Evolutionary conservation across 2,888 invertebrate genomes (phyloP).

Genomic region (Anagyrus pseudococci): DNA sequence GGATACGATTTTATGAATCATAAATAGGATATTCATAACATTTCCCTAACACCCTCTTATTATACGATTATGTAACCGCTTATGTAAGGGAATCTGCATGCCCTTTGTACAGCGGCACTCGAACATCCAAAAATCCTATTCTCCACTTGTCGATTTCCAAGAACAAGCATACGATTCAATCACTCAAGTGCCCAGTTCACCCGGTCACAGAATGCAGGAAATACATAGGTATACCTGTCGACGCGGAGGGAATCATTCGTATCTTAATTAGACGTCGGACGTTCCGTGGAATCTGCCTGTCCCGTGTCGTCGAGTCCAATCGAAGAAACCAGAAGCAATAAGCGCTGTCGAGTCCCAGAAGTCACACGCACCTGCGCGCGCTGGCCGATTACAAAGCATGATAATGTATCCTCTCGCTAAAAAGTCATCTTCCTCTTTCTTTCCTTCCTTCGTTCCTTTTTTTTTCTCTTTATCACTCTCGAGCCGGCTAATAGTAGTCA

Average conservation of each 20-base stretch:
- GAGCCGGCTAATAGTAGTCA: slow-evolving; percentile 47
- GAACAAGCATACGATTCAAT: no score
- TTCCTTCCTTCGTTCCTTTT: neutral
- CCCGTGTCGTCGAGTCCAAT: neutral
- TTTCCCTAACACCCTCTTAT: no score
- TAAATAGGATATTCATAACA: no score
- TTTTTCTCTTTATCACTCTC: no score
- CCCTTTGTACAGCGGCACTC: no score
- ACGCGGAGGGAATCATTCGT: neutral
- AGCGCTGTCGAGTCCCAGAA: neutral
- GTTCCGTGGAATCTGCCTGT: neutral
- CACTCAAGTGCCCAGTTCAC: no score
- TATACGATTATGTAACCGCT: no score
- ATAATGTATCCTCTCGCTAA: slow-evolving; percentile 38
- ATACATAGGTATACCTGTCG: no score
- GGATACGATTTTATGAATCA: neutral
- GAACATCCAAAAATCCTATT: no score
- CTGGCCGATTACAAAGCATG: slow-evolving; percentile 39
- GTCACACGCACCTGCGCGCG: neutral
- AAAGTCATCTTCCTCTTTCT: slow-evolving; percentile 5
- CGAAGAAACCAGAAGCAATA: neutral
- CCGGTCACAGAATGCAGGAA: no score
- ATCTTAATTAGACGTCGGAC: neutral
- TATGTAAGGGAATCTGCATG: no score
- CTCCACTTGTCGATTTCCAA: no score